Percentiles rank a stretch among this genome's conserved stretches.
These are phyloP conservation scores for human (Homo sapiens) DNA, from an alignment of 2,113 vertebrate species.

Conservation along the genomic window DNA sequence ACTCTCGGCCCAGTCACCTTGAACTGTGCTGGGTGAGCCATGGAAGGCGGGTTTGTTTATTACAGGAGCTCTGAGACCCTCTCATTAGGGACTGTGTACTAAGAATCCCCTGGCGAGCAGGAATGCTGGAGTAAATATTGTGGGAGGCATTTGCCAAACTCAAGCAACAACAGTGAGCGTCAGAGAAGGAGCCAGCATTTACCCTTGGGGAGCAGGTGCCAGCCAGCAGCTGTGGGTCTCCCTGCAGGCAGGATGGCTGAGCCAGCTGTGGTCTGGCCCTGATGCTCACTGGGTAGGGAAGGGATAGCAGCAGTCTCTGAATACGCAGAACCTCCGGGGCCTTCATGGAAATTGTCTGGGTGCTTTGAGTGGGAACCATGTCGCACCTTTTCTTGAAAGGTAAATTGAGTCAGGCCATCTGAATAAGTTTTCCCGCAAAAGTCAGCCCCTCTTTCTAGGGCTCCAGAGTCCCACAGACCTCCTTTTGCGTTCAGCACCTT, in stretches of 20 bases:
- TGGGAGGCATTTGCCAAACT: not conserved
- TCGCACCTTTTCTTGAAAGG: not conserved
- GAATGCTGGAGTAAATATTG: not conserved
- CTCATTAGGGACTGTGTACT: not conserved
- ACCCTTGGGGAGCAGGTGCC: not conserved
- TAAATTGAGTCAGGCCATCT: not conserved
- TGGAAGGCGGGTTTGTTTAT: not conserved
- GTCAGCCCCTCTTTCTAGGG: not conserved
- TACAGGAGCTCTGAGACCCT: not conserved
- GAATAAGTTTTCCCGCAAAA: not conserved
- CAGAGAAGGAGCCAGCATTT: not conserved
- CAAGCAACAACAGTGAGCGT: fast-evolving
- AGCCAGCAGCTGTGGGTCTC: not conserved
- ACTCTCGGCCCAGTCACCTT: too few species aligned
- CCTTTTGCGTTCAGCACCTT: not conserved
- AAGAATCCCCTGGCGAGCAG: not conserved
- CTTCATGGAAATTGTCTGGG: not conserved
- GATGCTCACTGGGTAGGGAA: not conserved
- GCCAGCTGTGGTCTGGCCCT: not conserved
- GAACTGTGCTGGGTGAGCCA: not conserved
- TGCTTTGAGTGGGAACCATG: not conserved
- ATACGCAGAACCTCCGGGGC: fast-evolving
- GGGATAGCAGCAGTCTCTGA: not conserved
- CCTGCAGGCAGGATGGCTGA: not conserved
- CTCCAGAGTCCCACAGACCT: not conserved